These are phyloP conservation scores for Lasioglossum vierecki DNA, from an alignment of 2,888 invertebrate genomes.

Conservation along the genomic window DNA sequence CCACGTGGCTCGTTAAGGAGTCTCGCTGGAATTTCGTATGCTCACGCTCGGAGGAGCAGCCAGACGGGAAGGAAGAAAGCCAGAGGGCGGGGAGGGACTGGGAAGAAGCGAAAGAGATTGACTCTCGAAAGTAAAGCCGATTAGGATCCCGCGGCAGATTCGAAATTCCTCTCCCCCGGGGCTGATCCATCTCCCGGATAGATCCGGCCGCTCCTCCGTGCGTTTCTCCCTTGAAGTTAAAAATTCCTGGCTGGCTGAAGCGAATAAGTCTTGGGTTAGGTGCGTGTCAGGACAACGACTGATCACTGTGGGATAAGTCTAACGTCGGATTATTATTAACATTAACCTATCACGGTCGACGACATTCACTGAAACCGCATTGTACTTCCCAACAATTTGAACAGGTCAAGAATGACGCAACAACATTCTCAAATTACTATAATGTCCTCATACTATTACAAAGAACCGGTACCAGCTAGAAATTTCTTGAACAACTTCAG, in stretches of 20 bases:
- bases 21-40: slow-evolving; percentile 68
- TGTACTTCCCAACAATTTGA: too few relatives aligned
- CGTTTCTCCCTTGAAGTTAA: neutral
- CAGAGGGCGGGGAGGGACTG: neutral
- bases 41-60: slow-evolving; percentile 53
- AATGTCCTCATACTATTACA: too few relatives aligned
- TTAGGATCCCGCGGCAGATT: slow-evolving; percentile 64
- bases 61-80: neutral
- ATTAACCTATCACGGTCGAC: neutral
- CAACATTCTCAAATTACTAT: too few relatives aligned
- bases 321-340: neutral
- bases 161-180: slow-evolving; percentile 62
- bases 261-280: neutral
- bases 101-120: slow-evolving; percentile 46
- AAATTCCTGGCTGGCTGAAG: neutral
- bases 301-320: neutral
- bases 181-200: slow-evolving; percentile 48
- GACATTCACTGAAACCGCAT: too few relatives aligned
- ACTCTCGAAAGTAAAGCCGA: slow-evolving; percentile 66
- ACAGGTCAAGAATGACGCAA: too few relatives aligned
- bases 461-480: neutral
- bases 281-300: neutral
- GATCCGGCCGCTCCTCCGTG: slow-evolving; percentile 1
- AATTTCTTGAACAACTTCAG: neutral
- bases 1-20: slow-evolving; percentile 71